phyloP scores from a whole-genome alignment of 2,797 vertebrate genomes.

The Trachurus trachurus region DNA sequence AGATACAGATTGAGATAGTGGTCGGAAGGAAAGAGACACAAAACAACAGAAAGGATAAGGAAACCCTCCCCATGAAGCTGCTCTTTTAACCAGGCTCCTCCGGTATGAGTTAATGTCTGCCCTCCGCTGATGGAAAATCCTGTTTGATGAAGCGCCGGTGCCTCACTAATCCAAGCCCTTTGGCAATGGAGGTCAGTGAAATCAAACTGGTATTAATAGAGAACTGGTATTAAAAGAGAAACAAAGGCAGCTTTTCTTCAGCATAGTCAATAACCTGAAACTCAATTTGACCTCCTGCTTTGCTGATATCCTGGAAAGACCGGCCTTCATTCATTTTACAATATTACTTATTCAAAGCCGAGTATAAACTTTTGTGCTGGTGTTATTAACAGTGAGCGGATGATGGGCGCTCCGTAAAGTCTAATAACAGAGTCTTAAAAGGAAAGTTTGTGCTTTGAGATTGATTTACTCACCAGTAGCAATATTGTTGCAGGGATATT shows the following conservation, averaged over 20 bases:
- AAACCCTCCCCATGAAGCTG: conserved; percentile 21
- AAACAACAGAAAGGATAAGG: conserved; percentile 33
- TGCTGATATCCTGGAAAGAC: conserved; percentile 27
- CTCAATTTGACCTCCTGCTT: conserved; percentile 43
- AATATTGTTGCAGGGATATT: background rate
- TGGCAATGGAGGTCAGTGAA: conserved; percentile 55
- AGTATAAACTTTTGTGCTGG: conserved; percentile 25
- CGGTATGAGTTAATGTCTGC: conserved; percentile 35
- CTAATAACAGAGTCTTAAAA: conserved; percentile 1
- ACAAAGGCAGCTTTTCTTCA: conserved; percentile 53
- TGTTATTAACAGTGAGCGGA: conserved; percentile 5
- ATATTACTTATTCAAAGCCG: conserved; percentile 36
- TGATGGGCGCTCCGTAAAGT: background rate
- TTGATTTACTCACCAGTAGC: background rate
- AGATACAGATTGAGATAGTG: background rate
- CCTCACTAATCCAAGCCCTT: conserved; percentile 60
- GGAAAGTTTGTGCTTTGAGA: conserved; percentile 17
- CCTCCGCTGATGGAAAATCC: conserved; percentile 51
- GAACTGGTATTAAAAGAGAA: conserved; percentile 37
- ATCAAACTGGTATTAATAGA: conserved; percentile 34
- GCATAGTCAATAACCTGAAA: conserved; percentile 41
- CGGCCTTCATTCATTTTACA: conserved; percentile 28
- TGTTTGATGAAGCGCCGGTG: conserved; percentile 53
- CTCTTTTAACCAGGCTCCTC: conserved; percentile 22
- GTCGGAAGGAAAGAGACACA: background rate